Evolutionary conservation across 2,888 invertebrate species (phyloP).

Genomic region (Nasonia oneida): DNA sequence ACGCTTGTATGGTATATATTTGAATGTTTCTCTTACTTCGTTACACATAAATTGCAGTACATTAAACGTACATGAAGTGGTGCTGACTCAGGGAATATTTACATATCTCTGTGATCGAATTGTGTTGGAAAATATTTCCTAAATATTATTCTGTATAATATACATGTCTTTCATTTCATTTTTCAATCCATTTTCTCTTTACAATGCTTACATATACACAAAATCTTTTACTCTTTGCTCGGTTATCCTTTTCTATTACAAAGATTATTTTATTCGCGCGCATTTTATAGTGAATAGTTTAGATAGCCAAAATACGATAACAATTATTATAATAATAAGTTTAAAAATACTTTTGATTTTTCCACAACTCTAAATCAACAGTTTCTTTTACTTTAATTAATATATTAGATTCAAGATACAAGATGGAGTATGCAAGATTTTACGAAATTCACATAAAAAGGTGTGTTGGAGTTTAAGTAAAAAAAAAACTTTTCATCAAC

Average conservation of each 20-base stretch:
- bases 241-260: conserved; percentile 35
- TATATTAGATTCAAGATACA: background rate
- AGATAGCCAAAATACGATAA: conserved; percentile 57
- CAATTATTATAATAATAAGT: conserved; percentile 44
- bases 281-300: background rate
- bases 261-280: conserved; percentile 44
- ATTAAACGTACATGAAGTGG: conserved; percentile 71
- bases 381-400: background rate
- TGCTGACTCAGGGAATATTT: conserved; percentile 67
- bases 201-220: conserved; percentile 57
- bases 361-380: background rate
- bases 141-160: conserved; percentile 64
- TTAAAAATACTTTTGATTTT: conserved; percentile 53
- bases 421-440: background rate
- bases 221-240: conserved; percentile 49
- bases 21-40: conserved; percentile 48
- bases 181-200: conserved; percentile 33
- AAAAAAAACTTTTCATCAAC: background rate
- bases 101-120: conserved; percentile 66
- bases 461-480: background rate
- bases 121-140: conserved; percentile 71
- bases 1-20: conserved; percentile 51
- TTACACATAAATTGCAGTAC: conserved; percentile 71
- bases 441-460: conserved; percentile 19
- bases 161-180: conserved; percentile 64